These are phyloP conservation scores for Campylomormyrus numenius DNA, from an alignment of 2,113 vertebrate species.

Conservation along the genomic window DNA sequence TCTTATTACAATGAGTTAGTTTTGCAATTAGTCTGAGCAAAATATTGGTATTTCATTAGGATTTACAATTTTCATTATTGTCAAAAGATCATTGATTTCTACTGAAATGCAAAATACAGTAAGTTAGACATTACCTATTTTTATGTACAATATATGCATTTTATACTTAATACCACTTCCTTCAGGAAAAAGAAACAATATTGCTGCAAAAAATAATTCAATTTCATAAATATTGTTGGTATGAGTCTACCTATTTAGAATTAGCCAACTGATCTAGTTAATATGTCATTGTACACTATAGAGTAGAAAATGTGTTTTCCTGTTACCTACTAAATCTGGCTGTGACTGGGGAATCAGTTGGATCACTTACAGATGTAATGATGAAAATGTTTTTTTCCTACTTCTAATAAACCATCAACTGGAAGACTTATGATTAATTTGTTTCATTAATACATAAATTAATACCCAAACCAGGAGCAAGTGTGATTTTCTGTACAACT, in stretches of 20 bases:
- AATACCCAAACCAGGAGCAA: not conserved
- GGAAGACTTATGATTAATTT: constrained; percentile 16
- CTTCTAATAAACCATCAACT: constrained; percentile 9
- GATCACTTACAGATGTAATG: not conserved
- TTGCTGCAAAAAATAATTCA: not conserved
- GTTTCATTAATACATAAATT: constrained; percentile 20
- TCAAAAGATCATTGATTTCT: not conserved
- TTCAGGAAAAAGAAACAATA: not conserved
- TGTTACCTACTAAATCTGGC: not conserved
- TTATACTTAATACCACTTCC: not conserved
- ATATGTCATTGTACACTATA: not conserved
- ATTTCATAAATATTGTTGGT: not conserved
- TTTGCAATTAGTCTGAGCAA: not conserved
- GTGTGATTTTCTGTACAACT: constrained; percentile 6
- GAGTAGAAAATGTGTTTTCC: not conserved
- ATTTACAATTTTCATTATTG: not conserved
- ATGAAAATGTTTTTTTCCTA: constrained; percentile 17
- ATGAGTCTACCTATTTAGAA: not conserved
- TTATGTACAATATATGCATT: not conserved
- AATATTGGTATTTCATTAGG: not conserved
- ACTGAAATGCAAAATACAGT: not conserved
- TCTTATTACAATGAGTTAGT: not conserved
- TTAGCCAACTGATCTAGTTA: not conserved
- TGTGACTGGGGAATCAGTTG: not conserved
- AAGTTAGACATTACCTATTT: not conserved